Base-by-base conservation (phyloP, 2,888 invertebrate species). In the Archips xylosteana region DNA sequence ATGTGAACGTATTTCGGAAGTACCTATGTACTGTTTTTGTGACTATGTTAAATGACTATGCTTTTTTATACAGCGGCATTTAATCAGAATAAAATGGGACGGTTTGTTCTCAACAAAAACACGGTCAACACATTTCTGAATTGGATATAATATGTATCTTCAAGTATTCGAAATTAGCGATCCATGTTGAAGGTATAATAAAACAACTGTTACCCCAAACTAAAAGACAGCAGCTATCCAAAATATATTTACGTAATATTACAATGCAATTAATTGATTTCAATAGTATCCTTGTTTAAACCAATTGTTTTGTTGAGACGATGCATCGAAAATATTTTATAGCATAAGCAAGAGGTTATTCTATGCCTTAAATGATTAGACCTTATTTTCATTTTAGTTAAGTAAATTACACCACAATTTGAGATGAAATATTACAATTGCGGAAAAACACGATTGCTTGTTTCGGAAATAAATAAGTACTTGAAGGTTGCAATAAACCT, bases 41-140 rank as follows among this genome's bases (percentile, higher is more conserved):
- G 92, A 91, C 91, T 92, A 91, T 85, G 83, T 89, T 86, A 81
- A 82, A 88, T 91, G 92, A 92, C 91, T 92, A 64, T 49, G 32
- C 10, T 68, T 63, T 57, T 32, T 47, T 45, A 57, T 49, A 45
- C 13, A 34, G 57, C 45, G 47, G 39, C 12, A 63, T 2, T 13
- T 67, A 60, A 67, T 36, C 47, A 10, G 57, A 67, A 62, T 57
- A 9, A 54, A 54, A 54, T 54, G 9, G 54, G 23, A 23, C 15
- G 2, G 2, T n/a, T 54, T 8, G 15, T 54, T 54, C 23, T 23
- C 54, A 54, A 54, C 54, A 54, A 54, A 54, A 54, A 9, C 23
- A 8, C 15, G 9, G 54, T 23, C 23, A 23, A 54, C 13, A 49
- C n/a, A n/a, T 4, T 49, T 49, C 6, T 49, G 23, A 54, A 54